Conservation (phyloP, 2,113 vertebrate species). For the Pollachius pollachius region DNA sequence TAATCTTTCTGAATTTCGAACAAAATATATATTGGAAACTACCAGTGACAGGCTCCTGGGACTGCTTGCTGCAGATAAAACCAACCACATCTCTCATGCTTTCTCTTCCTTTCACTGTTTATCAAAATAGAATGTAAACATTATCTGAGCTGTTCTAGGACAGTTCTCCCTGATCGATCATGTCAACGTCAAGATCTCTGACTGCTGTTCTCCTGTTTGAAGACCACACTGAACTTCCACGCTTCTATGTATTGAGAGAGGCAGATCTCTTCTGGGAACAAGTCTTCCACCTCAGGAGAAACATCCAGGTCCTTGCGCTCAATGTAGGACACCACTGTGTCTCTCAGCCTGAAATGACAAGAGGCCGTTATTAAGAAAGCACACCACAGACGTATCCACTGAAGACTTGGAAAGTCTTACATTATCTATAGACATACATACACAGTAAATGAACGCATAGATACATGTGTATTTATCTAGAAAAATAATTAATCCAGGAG, state of each 20-base stretch:
- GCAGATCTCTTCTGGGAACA: conserved; percentile 78
- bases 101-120: too few species aligned
- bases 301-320: conserved; percentile 75
- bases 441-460: background rate
- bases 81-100: too few species aligned
- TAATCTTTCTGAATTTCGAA: too few species aligned
- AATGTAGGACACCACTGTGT: conserved; percentile 75
- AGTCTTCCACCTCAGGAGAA: conserved; percentile 66
- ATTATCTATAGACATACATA: background rate
- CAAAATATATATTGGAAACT: too few species aligned
- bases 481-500: background rate
- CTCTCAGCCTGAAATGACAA: conserved; percentile 77
- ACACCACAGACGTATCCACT: background rate
- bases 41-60: too few species aligned
- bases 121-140: too few species aligned
- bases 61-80: too few species aligned
- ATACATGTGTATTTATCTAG: background rate
- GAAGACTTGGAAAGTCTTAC: too few species aligned
- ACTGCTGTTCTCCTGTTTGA: conserved; percentile 71
- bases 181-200: background rate
- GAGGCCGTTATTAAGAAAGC: conserved; percentile 1
- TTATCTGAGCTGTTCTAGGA: too few species aligned
- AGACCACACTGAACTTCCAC: conserved; percentile 79
- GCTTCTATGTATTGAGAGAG: conserved; percentile 73
- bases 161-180: too few species aligned